Conservation (phyloP, 2,888 invertebrate genomes). For the Athalia circularis region DNA sequence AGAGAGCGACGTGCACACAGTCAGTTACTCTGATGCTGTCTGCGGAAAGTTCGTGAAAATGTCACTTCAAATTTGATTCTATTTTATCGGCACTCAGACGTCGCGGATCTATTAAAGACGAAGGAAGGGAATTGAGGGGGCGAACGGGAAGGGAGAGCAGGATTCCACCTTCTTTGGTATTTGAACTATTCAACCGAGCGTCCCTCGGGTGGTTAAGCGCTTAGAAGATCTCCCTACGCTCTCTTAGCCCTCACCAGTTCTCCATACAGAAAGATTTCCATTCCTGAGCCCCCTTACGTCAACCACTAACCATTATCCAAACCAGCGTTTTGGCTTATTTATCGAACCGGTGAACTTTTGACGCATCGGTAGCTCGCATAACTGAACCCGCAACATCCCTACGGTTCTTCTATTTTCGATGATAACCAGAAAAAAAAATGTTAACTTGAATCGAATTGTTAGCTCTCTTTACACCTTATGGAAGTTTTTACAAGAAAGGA, state of each 20-base stretch:
- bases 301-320: constrained; percentile 39
- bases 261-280: not conserved
- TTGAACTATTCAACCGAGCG: constrained; percentile 30
- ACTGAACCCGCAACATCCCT: not conserved
- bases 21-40: not conserved
- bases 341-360: constrained; percentile 42
- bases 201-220: constrained; percentile 41
- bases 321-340: constrained; percentile 39
- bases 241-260: constrained; percentile 6
- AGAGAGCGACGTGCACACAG: too few species aligned
- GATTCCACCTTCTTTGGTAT: constrained; percentile 25
- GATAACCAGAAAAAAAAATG: not conserved
- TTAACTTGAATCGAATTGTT: constrained; percentile 15
- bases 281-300: constrained; percentile 1
- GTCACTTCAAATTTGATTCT: constrained; percentile 6
- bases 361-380: constrained; percentile 9
- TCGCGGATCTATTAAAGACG: not conserved
- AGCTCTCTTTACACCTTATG: not conserved
- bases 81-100: constrained; percentile 11
- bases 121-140: not conserved
- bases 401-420: not conserved
- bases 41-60: not conserved
- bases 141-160: not conserved
- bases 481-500: not conserved
- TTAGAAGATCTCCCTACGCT: constrained; percentile 17